Evolutionary conservation across 2,113 vertebrate species (phyloP).

Genomic region (Carollia perspicillata): DNA sequence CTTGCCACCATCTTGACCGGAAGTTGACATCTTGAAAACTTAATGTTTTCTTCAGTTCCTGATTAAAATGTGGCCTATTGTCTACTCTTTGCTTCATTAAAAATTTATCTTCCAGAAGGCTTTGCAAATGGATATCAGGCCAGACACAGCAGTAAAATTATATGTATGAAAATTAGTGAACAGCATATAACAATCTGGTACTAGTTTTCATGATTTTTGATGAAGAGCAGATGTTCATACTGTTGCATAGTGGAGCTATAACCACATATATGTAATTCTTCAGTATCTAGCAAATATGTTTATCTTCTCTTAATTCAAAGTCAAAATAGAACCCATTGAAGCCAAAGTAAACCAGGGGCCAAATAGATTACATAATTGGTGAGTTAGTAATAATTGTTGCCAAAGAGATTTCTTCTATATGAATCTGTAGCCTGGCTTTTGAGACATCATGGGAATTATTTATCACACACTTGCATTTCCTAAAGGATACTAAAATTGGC

Average conservation of each 20-base stretch:
- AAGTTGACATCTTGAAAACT: not conserved
- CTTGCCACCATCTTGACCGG: too few relatives aligned
- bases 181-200: slow-evolving; percentile 36
- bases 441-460: not conserved
- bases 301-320: slow-evolving; percentile 49
- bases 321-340: slow-evolving; percentile 16
- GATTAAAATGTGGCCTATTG: slow-evolving; percentile 29
- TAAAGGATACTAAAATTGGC: not conserved
- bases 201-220: slow-evolving; percentile 59
- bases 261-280: slow-evolving; percentile 48
- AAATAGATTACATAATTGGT: slow-evolving; percentile 30
- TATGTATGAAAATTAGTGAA: slow-evolving; percentile 26
- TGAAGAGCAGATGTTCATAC: slow-evolving; percentile 52
- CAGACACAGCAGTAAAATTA: slow-evolving; percentile 55
- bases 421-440: slow-evolving; percentile 15
- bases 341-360: slow-evolving; percentile 47
- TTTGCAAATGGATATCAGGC: slow-evolving; percentile 47
- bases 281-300: slow-evolving; percentile 33
- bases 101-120: slow-evolving; percentile 52
- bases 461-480: not conserved
- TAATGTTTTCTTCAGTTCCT: not conserved
- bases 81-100: slow-evolving; percentile 36
- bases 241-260: slow-evolving; percentile 10
- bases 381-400: slow-evolving; percentile 40
- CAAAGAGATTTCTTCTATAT: not conserved